A percentile compares a stretch with the other conserved stretches of the same genome.
These are phyloP conservation scores for Bos javanicus DNA, from an alignment of 2,113 vertebrate genomes.

Conservation along the genomic window DNA sequence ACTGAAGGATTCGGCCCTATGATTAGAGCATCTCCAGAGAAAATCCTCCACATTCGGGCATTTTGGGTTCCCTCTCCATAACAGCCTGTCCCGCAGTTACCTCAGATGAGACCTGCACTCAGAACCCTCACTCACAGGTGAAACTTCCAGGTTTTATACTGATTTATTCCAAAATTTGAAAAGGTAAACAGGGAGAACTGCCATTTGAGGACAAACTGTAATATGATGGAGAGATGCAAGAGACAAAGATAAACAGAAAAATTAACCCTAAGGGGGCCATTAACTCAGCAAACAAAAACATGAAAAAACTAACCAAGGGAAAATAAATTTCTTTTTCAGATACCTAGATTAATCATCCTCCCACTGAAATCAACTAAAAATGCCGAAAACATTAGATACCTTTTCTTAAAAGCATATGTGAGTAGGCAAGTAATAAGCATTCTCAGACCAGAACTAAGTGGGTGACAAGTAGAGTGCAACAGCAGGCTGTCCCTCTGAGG, in stretches of 20 bases:
- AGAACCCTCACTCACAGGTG: no score
- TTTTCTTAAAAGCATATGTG: neutral
- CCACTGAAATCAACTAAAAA: neutral
- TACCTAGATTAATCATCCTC: neutral
- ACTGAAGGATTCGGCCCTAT: neutral
- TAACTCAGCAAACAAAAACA: no score
- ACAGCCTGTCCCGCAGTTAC: neutral
- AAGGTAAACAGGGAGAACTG: no score
- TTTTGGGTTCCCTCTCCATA: neutral
- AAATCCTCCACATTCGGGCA: neutral
- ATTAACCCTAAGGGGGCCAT: no score
- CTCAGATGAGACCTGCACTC: neutral
- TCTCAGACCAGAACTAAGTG: neutral
- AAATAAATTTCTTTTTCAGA: neutral
- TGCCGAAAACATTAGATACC: neutral
- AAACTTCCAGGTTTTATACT: no score
- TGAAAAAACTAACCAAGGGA: neutral
- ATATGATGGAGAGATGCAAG: no score
- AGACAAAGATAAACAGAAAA: no score
- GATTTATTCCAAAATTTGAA: no score
- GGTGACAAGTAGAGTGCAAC: no score
- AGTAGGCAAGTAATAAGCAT: neutral
- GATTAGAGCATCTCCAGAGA: neutral
- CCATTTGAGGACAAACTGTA: no score
- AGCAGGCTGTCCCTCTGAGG: neutral